Evolutionary conservation across 2,888 invertebrate genomes (phyloP).

Genomic region (Agrochola lota): DNA sequence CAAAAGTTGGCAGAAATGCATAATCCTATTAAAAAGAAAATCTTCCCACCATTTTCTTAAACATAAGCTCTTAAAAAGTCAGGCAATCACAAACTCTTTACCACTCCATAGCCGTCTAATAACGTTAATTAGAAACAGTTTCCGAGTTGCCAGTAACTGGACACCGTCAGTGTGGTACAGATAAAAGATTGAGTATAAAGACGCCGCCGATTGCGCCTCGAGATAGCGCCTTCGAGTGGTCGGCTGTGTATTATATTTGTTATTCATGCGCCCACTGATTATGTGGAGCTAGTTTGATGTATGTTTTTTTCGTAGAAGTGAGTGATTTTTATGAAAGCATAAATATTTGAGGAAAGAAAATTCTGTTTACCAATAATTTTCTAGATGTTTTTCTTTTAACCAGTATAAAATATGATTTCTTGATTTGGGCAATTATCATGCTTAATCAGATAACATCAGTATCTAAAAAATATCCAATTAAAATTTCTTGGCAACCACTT

Average conservation of each 20-base stretch:
- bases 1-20: neutral
- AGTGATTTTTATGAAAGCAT: neutral
- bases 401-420: neutral
- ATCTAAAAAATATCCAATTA: neutral
- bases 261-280: slow-evolving; percentile 42
- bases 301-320: slow-evolving; percentile 17
- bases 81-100: slow-evolving; percentile 55
- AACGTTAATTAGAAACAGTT: slow-evolving; percentile 88
- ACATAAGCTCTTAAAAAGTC: slow-evolving; percentile 21
- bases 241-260: slow-evolving; percentile 73
- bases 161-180: slow-evolving; percentile 74
- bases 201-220: slow-evolving; percentile 72
- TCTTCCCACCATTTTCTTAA: neutral
- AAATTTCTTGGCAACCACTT: slow-evolving; percentile 6
- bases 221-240: slow-evolving; percentile 69
- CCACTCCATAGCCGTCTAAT: slow-evolving; percentile 74
- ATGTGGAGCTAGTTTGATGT: slow-evolving; percentile 25
- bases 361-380: neutral
- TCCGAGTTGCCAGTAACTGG: slow-evolving; percentile 77
- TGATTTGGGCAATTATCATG: neutral
- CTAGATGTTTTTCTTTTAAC: neutral
- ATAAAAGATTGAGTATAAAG: slow-evolving; percentile 76
- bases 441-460: too few species aligned
- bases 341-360: neutral
- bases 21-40: slow-evolving; percentile 8